phyloP scores from a whole-genome alignment of 2,113 vertebrate genomes.

The Mionectes macconnelli region DNA sequence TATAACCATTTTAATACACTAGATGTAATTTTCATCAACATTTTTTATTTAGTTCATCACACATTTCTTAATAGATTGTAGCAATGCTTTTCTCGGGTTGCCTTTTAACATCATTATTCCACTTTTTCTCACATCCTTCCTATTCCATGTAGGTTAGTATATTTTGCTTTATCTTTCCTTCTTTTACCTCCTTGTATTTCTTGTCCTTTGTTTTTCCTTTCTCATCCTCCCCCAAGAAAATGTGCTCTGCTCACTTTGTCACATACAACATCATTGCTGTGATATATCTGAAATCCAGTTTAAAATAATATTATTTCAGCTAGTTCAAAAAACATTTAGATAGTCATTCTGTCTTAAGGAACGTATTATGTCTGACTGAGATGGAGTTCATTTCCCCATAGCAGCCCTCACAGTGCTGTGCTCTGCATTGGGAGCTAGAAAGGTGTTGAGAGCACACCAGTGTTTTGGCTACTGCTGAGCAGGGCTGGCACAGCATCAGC shows the following conservation, averaged over 20 bases:
- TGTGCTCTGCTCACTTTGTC: background rate
- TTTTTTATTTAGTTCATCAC: background rate
- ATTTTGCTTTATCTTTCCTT: background rate
- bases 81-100: background rate
- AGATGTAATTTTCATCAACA: background rate
- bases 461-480: background rate
- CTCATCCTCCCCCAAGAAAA: background rate
- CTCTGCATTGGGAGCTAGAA: rapidly evolving
- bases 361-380: background rate
- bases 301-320: too few relatives aligned
- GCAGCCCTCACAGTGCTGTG: background rate
- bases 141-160: background rate
- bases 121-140: background rate
- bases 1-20: background rate
- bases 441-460: too few relatives aligned
- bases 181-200: background rate
- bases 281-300: background rate
- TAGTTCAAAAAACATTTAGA: background rate
- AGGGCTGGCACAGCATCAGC: background rate
- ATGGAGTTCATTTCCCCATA: background rate
- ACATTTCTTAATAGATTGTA: background rate
- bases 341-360: background rate
- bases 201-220: background rate
- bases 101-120: background rate
- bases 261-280: background rate